Evolutionary conservation across 1,140 invertebrate species (phyloP), one percentile per base, ranked within the genome.

Genomic region (Lordiphosa stackelbergi): DNA sequence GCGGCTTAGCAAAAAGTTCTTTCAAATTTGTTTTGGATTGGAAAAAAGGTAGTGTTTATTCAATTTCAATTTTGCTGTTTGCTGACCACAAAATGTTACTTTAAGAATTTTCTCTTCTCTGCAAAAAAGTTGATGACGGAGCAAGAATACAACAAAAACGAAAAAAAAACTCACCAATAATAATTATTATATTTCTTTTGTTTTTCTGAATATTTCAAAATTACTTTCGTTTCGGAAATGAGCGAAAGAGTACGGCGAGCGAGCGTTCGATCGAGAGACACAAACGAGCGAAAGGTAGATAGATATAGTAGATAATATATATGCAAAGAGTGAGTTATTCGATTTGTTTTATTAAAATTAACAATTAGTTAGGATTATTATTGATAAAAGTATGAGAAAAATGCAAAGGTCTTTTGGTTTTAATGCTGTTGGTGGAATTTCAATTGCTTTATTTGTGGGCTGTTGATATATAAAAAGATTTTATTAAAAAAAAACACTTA

Each of bases 161-260:
- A 60, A 55, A 66, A 79, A 77, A 75, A 70, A 84, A 83, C 78
- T 83, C 77, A 83, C 77, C 77, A 81, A 31, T 31, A 8, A 31
- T 8, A 8, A 31, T 31, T 8, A 31, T 6, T 28, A 31, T 8
- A 8, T 31, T 8, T 31, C 1, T 31, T 31, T 31, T 31, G 5
- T 0, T 8, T 28, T 31, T 31, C 28, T 64, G 65, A 79, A 66
- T 61, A 71, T 53, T 73, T 78, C 63, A 52, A 65, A 45, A 6
- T 45, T 34, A 31, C 10, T 40, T 40, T 34, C 24, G 43, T 52
- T 66, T 69, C 66, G 65, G 56, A 69, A 60, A 69, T 71, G 75
- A 79, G 75, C 71, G 71, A 84, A 84, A 85, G 69, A 79, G 68
- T 72, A 72, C 70, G 70, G 73, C 65, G 79, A 79, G 79, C 70